A percentile compares a stretch with the other conserved stretches of the same genome.
Evolutionary conservation across 2,113 vertebrate genomes (phyloP).

Genomic region (Albula glossodonta): DNA sequence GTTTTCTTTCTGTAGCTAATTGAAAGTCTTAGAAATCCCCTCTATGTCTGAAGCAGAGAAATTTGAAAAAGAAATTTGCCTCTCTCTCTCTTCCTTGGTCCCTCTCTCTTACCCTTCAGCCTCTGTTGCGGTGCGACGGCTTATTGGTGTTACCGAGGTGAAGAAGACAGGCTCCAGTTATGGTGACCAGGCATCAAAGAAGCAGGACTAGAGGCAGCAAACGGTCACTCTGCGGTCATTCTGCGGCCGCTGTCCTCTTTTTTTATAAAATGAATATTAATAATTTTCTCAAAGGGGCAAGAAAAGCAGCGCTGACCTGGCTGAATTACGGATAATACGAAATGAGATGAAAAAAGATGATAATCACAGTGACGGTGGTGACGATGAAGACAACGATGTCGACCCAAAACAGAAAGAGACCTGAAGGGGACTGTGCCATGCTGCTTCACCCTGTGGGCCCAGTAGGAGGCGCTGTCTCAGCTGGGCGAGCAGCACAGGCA

Average conservation of each 20-base stretch:
- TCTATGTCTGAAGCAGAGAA: no score
- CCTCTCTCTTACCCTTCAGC: constrained; percentile 67
- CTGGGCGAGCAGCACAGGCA: background rate
- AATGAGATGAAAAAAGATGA: background rate
- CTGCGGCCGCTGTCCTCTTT: background rate
- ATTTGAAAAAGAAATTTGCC: no score
- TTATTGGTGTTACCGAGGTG: constrained; percentile 96
- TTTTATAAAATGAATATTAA: constrained; percentile 31
- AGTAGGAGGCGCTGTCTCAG: background rate
- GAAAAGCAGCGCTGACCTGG: constrained; percentile 9
- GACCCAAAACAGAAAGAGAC: background rate
- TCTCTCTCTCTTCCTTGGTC: constrained; percentile 27
- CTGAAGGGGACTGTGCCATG: constrained; percentile 5
- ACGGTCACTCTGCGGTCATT: constrained; percentile 20
- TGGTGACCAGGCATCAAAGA: constrained; percentile 90
- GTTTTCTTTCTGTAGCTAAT: no score
- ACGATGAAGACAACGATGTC: background rate
- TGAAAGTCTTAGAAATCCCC: no score
- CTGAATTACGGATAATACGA: constrained; percentile 1
- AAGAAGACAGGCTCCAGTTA: constrained; percentile 96
- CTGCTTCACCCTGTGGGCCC: constrained; percentile 2
- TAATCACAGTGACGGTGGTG: constrained; percentile 3
- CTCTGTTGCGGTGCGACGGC: constrained; percentile 91
- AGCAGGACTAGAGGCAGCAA: constrained; percentile 73
- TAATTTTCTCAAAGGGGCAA: constrained; percentile 23